phyloP scores from a whole-genome alignment of 2,113 vertebrate genomes.

The Etheostoma spectabile region DNA sequence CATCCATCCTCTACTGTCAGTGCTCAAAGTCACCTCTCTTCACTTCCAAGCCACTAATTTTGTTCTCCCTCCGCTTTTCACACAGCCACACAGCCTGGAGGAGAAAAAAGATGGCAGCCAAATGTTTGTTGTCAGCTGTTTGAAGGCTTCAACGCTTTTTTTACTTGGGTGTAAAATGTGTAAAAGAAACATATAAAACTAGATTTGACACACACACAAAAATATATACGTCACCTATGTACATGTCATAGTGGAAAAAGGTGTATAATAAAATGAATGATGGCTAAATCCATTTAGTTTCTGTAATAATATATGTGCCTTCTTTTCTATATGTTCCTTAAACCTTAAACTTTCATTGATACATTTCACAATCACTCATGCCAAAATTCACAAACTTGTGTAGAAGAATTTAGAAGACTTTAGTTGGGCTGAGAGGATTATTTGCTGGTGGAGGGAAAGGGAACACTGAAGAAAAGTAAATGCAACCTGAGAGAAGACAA shows the following conservation, averaged over 20 bases:
- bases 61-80: slow-evolving; percentile 38
- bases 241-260: not conserved
- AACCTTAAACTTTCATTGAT: not conserved
- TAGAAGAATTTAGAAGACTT: not conserved
- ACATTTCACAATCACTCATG: not conserved
- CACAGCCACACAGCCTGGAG: slow-evolving; percentile 32
- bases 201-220: too few species aligned
- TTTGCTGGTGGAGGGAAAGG: not conserved
- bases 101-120: slow-evolving; percentile 6
- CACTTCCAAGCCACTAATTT: slow-evolving; percentile 30
- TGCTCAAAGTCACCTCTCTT: slow-evolving; percentile 30
- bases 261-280: not conserved
- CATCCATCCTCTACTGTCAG: slow-evolving; percentile 49
- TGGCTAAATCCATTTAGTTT: not conserved
- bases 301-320: too few species aligned
- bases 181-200: not conserved
- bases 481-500: slow-evolving; percentile 31
- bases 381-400: not conserved
- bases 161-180: not conserved
- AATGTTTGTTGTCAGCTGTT: slow-evolving; percentile 33
- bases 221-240: too few species aligned
- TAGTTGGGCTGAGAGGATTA: not conserved
- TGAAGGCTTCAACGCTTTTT: not conserved
- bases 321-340: too few species aligned
- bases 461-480: slow-evolving; percentile 17